Evolutionary conservation across 2,888 invertebrate genomes (phyloP), one percentile per base, ranked within the genome.

Genomic region (Villa cingulata): DNA sequence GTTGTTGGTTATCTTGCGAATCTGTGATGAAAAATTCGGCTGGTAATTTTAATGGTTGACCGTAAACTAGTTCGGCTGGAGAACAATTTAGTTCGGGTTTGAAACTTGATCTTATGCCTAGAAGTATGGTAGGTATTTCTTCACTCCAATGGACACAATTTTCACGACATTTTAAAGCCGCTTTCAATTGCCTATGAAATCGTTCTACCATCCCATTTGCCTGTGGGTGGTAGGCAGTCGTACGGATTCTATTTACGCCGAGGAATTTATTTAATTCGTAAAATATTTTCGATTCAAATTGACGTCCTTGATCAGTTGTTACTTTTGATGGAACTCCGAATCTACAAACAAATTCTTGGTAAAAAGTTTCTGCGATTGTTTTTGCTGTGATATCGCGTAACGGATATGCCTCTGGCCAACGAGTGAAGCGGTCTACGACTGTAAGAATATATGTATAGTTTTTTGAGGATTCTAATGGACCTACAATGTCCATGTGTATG

Each of bases 401-500:
- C 5, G 46, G 41, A 20, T 47, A 46, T 9, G 51, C 54, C 39
- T 53, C 51, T 36, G 51, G 48, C 52, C 54, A 52, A 6, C 52
- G 41, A 10, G 46, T 52, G 15, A 52, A 53, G 7, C 48, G 20
- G 37, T 52, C 53, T 2, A 49, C 37, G 3, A 48, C 45, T 18
- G 51, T 53, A 7, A 54, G 41, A 15, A 53, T 36, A 27, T 51
- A 49, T 15, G 45, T 18, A 29, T 37, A 46, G 18, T 43, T 51
- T 15, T 50, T 32, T 5, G 56, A 55, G 5, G 48, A 29, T 10
- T 61, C 60, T 16, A 64, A 48, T 2, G 63, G 62, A 18, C 62
- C 62, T 1, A 66, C 58, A 17, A 66, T 49, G 49, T 66, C 63
- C 7, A 63, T 46, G n/a, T n/a, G n/a, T n/a, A n/a, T n/a, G n/a